Evolutionary conservation across 2,888 invertebrate genomes (phyloP), one percentile per base, ranked within the genome.

Genomic region (Nasonovia ribisnigri): DNA sequence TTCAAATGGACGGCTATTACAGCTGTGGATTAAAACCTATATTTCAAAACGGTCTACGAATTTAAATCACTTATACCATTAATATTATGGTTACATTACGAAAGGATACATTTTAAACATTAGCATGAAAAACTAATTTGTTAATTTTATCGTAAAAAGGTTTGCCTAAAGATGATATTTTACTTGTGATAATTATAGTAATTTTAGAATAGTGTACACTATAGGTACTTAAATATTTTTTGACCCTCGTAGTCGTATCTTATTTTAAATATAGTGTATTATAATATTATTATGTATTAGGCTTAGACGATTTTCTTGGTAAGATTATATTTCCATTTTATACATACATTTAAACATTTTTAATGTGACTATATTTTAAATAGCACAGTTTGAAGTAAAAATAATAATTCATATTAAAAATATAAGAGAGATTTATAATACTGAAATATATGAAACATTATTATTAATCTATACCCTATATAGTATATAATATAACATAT

Each of bases 381-480:
- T 91, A 91, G 86, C 46, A 36, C 8, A 77, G 43, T 57, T 89
- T 43, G 43, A 60, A n/a, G 20, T 36, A 48, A 87, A 88, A 88
- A 88, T 43, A 84, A 60, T 60, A 46, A 42, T 89, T 57, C 46
- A 51, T 51, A 77, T 90, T 88, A 51, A 67, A 88, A n/a, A 43
- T 43, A 48, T 77, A 67, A 54, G 88, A 92, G 92, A 92, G 92
- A 92, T 92, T 92, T 88, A n/a, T 88, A 54, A 88, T 92, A 92
- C 88, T 92, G 77, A 92, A 77, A 88, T 88, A 77, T 88, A 88
- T 92, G 92, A 92, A 92, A 88, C 67, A 92, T 67, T 92, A 92
- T 92, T 92, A 92, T 51, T 91, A 91, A 86, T 91, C 84, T 91
- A 43, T 88, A 51, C 88, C 29, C 77, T 67, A 86, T 46, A 84